Conservation (phyloP, 2,797 vertebrate genomes). For the Poecilia velifera region DNA sequence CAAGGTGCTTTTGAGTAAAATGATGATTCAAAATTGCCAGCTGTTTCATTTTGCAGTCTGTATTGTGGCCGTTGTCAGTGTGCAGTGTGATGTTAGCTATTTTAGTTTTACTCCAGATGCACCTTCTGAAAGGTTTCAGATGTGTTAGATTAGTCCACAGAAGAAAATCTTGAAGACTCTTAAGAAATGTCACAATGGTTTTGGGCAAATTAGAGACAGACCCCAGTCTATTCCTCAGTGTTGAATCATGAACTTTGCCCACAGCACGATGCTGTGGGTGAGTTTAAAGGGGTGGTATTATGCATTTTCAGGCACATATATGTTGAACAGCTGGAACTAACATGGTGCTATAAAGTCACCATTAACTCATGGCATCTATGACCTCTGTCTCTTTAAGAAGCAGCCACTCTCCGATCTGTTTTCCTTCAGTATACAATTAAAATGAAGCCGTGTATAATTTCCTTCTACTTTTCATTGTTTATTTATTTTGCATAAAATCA, state of each 20-base stretch:
- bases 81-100: not conserved
- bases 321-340: too few species aligned
- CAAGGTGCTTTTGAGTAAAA: conserved; percentile 6
- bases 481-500: not conserved
- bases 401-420: not conserved
- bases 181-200: not conserved
- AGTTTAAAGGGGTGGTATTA: not conserved
- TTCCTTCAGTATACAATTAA: not conserved
- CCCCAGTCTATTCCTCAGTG: not conserved
- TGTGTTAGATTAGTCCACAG: not conserved
- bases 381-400: too few species aligned
- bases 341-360: too few species aligned
- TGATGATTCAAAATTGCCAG: not conserved
- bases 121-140: not conserved
- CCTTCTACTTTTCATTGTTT: not conserved
- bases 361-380: too few species aligned
- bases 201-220: not conserved
- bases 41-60: not conserved
- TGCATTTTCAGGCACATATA: not conserved
- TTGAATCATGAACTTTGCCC: not conserved
- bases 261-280: not conserved
- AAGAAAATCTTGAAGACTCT: not conserved
- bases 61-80: not conserved
- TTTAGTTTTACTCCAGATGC: not conserved
- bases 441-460: not conserved